phyloP scores from a whole-genome alignment of 2,797 vertebrate genomes.

The Triplophysa bombifrons region DNA sequence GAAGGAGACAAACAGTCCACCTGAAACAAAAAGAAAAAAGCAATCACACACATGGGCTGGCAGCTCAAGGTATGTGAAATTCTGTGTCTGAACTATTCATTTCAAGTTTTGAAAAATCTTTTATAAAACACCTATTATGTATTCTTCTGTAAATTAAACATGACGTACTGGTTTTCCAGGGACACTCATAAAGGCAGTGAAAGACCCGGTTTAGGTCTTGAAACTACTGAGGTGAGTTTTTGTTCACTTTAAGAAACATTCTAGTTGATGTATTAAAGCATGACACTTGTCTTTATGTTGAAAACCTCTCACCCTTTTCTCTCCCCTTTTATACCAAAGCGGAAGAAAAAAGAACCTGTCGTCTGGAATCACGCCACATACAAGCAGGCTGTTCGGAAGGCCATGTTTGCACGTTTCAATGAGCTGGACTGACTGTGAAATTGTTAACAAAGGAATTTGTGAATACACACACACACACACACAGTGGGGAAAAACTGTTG shows the following conservation, averaged over 20 bases:
- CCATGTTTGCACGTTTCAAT: constrained; percentile 97
- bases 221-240: constrained; percentile 69
- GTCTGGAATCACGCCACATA: constrained; percentile 87
- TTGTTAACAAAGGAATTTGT: constrained; percentile 29
- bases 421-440: constrained; percentile 85
- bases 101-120: too few relatives aligned
- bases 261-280: neutral
- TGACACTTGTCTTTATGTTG: neutral
- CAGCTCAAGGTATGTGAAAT: constrained; percentile 69
- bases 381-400: constrained; percentile 92
- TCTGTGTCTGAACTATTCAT: too few relatives aligned
- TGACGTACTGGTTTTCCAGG: constrained; percentile 53
- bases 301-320: constrained; percentile 13
- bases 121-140: neutral
- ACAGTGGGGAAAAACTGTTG: neutral
- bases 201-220: constrained; percentile 78
- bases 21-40: constrained; percentile 77
- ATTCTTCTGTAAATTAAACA: constrained; percentile 1
- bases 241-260: neutral
- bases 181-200: constrained; percentile 74
- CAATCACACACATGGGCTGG: constrained; percentile 73
- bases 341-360: constrained; percentile 80
- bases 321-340: constrained; percentile 65
- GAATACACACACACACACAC: constrained; percentile 40
- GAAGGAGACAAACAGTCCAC: constrained; percentile 66